Evolutionary conservation across 2,797 vertebrate species (phyloP).

Genomic region (Platyrinchus mystaceus): DNA sequence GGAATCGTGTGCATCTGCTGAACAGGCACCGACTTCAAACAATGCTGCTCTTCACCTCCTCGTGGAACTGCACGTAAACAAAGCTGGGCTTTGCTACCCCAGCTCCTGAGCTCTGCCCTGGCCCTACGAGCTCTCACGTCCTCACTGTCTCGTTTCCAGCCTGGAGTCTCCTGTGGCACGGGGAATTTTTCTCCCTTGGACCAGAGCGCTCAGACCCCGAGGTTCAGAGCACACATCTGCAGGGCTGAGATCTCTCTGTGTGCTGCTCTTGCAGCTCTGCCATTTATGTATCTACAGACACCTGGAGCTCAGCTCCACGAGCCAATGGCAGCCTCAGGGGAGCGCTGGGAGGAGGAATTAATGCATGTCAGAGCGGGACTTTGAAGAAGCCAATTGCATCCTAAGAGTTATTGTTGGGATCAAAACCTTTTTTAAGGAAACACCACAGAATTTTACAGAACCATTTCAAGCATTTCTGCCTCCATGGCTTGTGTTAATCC

Average conservation of each 20-base stretch:
- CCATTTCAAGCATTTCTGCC: not conserved
- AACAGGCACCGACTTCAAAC: not conserved
- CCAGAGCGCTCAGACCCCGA: not conserved
- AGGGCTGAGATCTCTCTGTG: fast-evolving
- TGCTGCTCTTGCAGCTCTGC: not conserved
- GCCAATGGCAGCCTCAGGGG: not conserved
- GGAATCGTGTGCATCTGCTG: slow-evolving; percentile 26
- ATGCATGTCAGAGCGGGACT: not conserved
- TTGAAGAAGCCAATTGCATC: not conserved
- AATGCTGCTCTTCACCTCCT: slow-evolving; percentile 24
- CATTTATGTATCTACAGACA: not conserved
- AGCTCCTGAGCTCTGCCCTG: not conserved
- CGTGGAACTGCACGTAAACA: fast-evolving
- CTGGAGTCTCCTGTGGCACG: not conserved
- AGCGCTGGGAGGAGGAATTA: not conserved
- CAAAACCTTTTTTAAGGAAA: not conserved
- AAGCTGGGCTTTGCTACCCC: not conserved
- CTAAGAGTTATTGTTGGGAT: not conserved
- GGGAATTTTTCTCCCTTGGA: not conserved
- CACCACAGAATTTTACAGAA: not conserved
- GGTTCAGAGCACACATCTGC: not conserved
- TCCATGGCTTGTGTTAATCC: fast-evolving
- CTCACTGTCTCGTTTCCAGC: not conserved
- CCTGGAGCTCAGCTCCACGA: not conserved
- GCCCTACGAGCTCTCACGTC: not conserved